A percentile compares a stretch with the other conserved stretches of the same genome.
phyloP scores from a whole-genome alignment of 2,797 vertebrate genomes.

The Meriones psammophilus region DNA sequence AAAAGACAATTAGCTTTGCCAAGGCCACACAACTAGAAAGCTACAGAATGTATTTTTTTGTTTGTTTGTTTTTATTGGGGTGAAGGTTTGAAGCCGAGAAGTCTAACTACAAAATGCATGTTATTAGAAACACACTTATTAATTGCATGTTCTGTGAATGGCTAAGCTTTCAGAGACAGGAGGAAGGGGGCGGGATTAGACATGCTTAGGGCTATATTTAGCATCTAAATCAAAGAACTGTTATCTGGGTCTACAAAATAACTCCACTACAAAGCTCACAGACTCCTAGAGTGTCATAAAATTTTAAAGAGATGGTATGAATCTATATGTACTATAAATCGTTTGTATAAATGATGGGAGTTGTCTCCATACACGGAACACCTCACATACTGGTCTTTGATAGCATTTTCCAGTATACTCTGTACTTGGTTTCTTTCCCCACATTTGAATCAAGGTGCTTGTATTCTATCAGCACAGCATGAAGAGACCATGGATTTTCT shows the following conservation, averaged over 20 bases:
- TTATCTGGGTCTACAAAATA: background rate
- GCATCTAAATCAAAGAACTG: background rate
- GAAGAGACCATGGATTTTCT: background rate
- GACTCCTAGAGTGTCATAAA: background rate
- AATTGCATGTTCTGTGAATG: background rate
- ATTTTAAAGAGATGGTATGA: background rate
- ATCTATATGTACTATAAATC: background rate
- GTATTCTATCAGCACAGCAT: background rate
- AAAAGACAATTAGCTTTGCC: constrained; percentile 37
- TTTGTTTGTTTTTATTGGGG: background rate
- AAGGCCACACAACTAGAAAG: constrained; percentile 52
- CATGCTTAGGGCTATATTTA: background rate
- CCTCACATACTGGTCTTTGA: background rate
- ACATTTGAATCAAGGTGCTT: background rate
- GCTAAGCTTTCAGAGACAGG: background rate
- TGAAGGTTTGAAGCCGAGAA: background rate
- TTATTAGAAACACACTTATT: background rate
- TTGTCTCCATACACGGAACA: background rate
- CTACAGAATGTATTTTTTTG: background rate
- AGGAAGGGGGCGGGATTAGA: fast-evolving
- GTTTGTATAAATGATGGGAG: background rate
- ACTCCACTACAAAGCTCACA: background rate
- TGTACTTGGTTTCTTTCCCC: background rate
- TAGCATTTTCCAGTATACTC: background rate
- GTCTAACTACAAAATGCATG: background rate